These are phyloP conservation scores for Pachycephus smyrnensis DNA, from an alignment of 2,888 invertebrate species.

Conservation along the genomic window DNA sequence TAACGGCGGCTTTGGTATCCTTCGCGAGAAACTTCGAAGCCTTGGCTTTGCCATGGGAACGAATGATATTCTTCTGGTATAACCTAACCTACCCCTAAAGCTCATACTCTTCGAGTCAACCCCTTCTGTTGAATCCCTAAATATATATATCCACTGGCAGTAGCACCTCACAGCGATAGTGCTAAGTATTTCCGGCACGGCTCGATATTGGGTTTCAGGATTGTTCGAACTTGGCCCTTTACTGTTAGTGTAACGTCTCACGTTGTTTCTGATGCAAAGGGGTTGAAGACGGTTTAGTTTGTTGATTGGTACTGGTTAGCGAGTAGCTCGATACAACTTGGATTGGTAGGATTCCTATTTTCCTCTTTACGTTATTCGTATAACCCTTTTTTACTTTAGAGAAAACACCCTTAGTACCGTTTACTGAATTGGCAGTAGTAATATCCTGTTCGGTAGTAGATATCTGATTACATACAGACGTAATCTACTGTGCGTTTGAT, in stretches of 20 bases:
- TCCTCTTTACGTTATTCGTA: not conserved
- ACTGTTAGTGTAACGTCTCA: not conserved
- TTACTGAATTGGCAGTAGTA: not conserved
- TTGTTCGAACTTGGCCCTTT: not conserved
- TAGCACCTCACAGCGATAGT: not conserved
- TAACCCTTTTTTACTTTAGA: not conserved
- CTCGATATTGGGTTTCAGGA: not conserved
- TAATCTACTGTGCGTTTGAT: not conserved
- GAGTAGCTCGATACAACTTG: not conserved
- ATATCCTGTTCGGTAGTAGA: not conserved
- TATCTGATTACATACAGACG: not conserved
- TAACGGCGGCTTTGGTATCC: slow-evolving; percentile 26
- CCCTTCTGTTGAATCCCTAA: not conserved
- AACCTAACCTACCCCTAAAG: not conserved
- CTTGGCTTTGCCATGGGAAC: not conserved
- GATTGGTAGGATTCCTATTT: not conserved
- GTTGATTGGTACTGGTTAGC: not conserved
- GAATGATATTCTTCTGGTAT: not conserved
- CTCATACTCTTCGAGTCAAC: not conserved
- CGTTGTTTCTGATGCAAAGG: not conserved
- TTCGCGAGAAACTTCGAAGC: slow-evolving; percentile 11
- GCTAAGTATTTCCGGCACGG: not conserved
- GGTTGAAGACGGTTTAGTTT: not conserved
- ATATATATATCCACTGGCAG: not conserved
- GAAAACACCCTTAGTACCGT: not conserved